phyloP scores from a whole-genome alignment of 2,888 invertebrate genomes.

The Alitta virens region DNA sequence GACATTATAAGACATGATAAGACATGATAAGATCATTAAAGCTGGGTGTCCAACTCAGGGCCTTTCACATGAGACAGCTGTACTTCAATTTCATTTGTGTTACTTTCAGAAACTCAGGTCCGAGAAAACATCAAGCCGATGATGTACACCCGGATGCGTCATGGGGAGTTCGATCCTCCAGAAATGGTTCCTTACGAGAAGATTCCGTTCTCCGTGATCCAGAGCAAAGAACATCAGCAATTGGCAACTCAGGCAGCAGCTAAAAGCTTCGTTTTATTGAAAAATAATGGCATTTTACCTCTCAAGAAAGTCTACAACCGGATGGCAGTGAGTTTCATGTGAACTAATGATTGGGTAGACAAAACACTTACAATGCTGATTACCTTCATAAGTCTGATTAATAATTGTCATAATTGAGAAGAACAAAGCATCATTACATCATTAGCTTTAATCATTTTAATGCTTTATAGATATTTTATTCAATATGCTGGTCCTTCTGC shows the following conservation, averaged over 20 bases:
- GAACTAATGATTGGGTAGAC: too few relatives aligned
- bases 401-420: too few relatives aligned
- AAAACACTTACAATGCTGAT: too few relatives aligned
- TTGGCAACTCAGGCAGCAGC: slow-evolving; percentile 36
- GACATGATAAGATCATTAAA: too few relatives aligned
- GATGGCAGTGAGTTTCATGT: slow-evolving; percentile 33
- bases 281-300: slow-evolving; percentile 36
- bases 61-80: too few relatives aligned
- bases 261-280: slow-evolving; percentile 41
- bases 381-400: too few relatives aligned
- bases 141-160: slow-evolving; percentile 33
- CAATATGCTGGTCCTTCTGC: too few relatives aligned
- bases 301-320: slow-evolving; percentile 19
- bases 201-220: slow-evolving; percentile 30
- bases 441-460: too few relatives aligned
- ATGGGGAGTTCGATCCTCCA: slow-evolving; percentile 35
- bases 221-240: slow-evolving; percentile 31
- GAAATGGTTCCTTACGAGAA: slow-evolving; percentile 43
- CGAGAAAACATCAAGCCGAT: slow-evolving; percentile 28
- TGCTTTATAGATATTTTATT: too few relatives aligned
- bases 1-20: too few relatives aligned
- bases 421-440: too few relatives aligned
- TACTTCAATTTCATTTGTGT: neutral
- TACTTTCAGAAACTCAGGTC: slow-evolving; percentile 1
- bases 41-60: too few relatives aligned